Evolutionary conservation across 92 coral and sea anemone species (phyloP).

Genomic region (Epizoanthus illoricatus): DNA sequence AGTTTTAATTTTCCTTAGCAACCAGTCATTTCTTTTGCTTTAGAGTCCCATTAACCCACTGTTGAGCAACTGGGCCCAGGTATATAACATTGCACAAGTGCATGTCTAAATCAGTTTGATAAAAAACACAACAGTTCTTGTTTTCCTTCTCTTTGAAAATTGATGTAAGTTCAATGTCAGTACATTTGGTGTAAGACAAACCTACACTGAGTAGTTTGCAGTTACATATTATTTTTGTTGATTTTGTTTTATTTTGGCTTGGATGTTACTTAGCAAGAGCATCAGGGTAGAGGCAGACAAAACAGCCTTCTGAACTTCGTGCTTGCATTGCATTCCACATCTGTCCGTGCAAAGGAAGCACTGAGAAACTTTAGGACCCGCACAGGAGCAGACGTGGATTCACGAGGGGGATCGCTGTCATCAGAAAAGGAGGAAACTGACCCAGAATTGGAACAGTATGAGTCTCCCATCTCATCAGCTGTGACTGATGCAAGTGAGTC

Average conservation of each 20-base stretch:
- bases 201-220: neutral
- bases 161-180: no score
- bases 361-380: constrained; percentile 67
- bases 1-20: no score
- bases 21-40: no score
- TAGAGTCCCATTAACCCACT: no score
- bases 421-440: constrained; percentile 31
- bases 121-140: no score
- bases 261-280: constrained; percentile 4
- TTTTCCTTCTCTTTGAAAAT: no score
- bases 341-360: constrained; percentile 87
- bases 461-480: neutral
- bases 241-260: neutral
- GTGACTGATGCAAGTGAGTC: neutral
- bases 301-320: constrained; percentile 81
- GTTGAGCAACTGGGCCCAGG: no score
- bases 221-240: neutral
- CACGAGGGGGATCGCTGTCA: constrained; percentile 1
- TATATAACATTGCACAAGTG: no score
- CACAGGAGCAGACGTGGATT: constrained; percentile 49
- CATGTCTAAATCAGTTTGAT: no score
- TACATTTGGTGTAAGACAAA: no score
- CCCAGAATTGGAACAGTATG: neutral
- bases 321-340: constrained; percentile 81
- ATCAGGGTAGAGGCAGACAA: constrained; percentile 40